Percentiles rank a stretch among this genome's conserved stretches.
These are phyloP conservation scores for Myotis findleyi DNA, from an alignment of 2,797 vertebrate species.

Conservation along the genomic window DNA sequence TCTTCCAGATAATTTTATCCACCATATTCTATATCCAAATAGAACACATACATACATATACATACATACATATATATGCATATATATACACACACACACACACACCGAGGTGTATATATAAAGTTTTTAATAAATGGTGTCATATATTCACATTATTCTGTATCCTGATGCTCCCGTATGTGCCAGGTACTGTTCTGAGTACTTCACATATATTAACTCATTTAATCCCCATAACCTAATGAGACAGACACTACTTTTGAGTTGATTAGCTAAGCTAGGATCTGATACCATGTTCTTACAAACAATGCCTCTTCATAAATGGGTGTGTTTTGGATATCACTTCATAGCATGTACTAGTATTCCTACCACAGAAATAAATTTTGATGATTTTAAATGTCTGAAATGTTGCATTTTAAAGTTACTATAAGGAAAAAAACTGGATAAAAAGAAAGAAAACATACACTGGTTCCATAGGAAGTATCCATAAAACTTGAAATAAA, in stretches of 20 bases:
- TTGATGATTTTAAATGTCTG: constrained; percentile 40
- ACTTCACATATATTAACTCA: not conserved
- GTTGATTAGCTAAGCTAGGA: not conserved
- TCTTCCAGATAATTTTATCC: not conserved
- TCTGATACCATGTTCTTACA: not conserved
- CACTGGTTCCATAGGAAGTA: not conserved
- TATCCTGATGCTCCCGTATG: not conserved
- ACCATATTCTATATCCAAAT: not conserved
- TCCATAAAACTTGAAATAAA: not conserved
- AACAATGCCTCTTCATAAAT: not conserved
- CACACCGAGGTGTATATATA: too few species aligned
- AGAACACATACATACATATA: not conserved
- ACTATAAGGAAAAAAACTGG: not conserved
- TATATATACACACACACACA: too few species aligned
- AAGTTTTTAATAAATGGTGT: too few species aligned
- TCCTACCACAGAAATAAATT: constrained; percentile 24
- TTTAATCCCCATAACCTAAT: not conserved
- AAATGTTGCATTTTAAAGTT: constrained; percentile 31
- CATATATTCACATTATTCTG: not conserved
- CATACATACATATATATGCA: not conserved
- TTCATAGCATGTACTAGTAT: not conserved
- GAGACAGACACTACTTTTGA: not conserved
- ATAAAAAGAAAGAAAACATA: not conserved
- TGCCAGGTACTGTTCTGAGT: not conserved
- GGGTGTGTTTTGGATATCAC: not conserved